These are phyloP conservation scores for Scarus forsteni DNA, from an alignment of 2,797 vertebrate genomes.

Conservation along the genomic window DNA sequence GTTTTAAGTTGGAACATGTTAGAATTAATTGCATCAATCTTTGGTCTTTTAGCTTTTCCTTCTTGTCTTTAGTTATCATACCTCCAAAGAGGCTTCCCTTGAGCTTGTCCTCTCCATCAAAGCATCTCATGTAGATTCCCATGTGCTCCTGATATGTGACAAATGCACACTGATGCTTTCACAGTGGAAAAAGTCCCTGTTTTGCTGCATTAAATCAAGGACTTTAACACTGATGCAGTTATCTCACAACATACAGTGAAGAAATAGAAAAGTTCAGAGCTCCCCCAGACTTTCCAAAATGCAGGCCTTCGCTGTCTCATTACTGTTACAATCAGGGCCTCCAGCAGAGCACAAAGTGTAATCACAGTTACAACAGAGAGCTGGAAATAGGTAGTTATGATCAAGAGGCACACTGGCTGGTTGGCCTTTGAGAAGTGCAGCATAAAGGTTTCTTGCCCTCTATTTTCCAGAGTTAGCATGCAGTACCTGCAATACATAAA, in stretches of 20 bases:
- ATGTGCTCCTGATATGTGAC: background rate
- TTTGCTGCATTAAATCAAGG: background rate
- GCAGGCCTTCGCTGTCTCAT: conserved; percentile 28
- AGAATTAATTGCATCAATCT: background rate
- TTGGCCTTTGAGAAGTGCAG: conserved; percentile 53
- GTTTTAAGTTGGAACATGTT: conserved; percentile 20
- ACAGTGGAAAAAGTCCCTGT: background rate
- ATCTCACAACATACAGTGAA: conserved; percentile 25
- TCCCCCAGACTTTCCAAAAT: conserved; percentile 15
- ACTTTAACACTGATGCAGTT: conserved; percentile 1
- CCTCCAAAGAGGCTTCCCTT: background rate
- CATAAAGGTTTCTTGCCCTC: conserved; percentile 38
- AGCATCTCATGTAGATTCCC: background rate
- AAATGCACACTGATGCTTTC: background rate
- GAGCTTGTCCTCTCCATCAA: background rate
- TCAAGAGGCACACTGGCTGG: conserved; percentile 20
- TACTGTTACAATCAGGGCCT: conserved; percentile 32
- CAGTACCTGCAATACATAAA: background rate
- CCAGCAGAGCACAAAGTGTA: conserved; percentile 18
- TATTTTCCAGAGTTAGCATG: conserved; percentile 31
- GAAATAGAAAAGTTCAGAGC: conserved; percentile 5
- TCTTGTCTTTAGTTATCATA: background rate
- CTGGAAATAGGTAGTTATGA: conserved; percentile 28
- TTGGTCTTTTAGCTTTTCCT: conserved; percentile 1
- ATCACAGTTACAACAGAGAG: conserved; percentile 34